Evolutionary conservation across 2,888 invertebrate genomes (phyloP).

Genomic region (Drosophila suboccidentalis): DNA sequence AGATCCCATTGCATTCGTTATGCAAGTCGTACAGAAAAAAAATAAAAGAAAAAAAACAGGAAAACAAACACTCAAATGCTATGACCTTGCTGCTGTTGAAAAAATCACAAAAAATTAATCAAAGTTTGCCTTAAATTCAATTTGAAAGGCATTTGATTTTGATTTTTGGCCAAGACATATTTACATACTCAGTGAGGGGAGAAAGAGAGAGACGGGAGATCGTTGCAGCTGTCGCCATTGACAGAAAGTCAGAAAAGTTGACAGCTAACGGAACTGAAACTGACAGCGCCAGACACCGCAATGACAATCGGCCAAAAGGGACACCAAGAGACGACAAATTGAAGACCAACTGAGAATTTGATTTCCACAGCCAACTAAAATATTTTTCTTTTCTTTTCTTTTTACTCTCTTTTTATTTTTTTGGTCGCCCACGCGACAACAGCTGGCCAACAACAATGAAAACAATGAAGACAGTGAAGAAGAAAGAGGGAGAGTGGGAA

Average conservation of each 20-base stretch:
- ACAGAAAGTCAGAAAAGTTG: conserved; percentile 68
- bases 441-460: conserved; percentile 41
- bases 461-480: conserved; percentile 19
- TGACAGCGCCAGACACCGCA: conserved; percentile 67
- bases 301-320: conserved; percentile 65
- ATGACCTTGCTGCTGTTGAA: conserved; percentile 17
- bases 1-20: conserved; percentile 26
- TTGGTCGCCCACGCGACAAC: conserved; percentile 39
- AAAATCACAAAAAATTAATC: conserved; percentile 32
- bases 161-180: conserved; percentile 30
- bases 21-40: conserved; percentile 12
- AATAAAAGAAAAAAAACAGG: background rate
- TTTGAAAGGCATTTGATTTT: conserved; percentile 47
- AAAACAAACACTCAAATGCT: conserved; percentile 8
- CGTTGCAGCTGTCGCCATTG: conserved; percentile 66
- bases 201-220: conserved; percentile 2
- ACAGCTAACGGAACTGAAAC: conserved; percentile 68
- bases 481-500: background rate
- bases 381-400: conserved; percentile 32
- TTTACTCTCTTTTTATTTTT: conserved; percentile 1
- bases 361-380: conserved; percentile 66
- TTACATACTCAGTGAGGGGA: conserved; percentile 25
- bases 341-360: conserved; percentile 63
- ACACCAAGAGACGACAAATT: conserved; percentile 44
- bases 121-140: conserved; percentile 54